These are phyloP conservation scores for Bos indicus DNA, from an alignment of 2,113 vertebrate genomes.

Conservation along the genomic window DNA sequence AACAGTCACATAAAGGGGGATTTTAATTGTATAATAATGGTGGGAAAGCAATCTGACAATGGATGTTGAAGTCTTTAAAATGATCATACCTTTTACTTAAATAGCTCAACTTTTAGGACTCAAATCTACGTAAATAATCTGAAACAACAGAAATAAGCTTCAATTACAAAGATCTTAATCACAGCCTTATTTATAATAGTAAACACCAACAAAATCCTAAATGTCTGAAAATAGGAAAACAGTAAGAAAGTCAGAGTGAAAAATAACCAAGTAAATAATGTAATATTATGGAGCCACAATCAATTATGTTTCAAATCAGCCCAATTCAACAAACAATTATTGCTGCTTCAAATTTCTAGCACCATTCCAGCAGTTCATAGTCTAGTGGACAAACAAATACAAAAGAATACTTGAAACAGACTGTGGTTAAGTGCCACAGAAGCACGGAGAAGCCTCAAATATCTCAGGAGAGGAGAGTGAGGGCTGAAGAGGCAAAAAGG, in stretches of 20 bases:
- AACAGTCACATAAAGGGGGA: background rate
- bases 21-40: background rate
- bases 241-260: background rate
- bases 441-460: background rate
- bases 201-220: background rate
- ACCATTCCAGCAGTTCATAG: background rate
- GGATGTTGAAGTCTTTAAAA: background rate
- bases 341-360: background rate
- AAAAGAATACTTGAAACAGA: background rate
- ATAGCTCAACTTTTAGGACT: background rate
- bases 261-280: background rate
- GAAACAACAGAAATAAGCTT: background rate
- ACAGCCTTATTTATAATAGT: background rate
- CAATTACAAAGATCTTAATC: background rate
- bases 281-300: background rate
- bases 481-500: background rate
- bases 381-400: background rate
- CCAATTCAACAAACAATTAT: background rate
- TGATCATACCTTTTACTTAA: background rate
- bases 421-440: background rate
- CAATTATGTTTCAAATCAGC: background rate
- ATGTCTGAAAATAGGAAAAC: background rate
- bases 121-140: background rate
- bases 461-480: background rate
- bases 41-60: background rate